Base-by-base conservation (phyloP, 1,140 invertebrate species). In the Panagrolaimus sp. region DNA sequence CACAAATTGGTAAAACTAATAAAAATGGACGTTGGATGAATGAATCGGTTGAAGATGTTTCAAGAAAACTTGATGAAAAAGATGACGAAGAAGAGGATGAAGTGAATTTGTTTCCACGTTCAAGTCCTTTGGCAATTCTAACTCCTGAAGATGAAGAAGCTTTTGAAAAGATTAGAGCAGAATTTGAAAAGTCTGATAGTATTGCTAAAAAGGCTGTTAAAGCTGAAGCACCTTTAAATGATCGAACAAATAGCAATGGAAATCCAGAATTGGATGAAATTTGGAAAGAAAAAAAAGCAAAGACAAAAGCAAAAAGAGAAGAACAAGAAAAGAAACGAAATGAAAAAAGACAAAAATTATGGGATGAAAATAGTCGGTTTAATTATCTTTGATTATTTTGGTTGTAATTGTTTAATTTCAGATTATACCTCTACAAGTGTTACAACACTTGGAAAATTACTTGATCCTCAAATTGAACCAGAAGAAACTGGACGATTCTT, bases 1-100 rank as follows among this genome's bases (percentile, higher is more conserved):
- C 74, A 24, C 58, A 72, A 15, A 24, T 72, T 7, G 71, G 69
- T 8, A 47, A 64, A 17, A 47, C 45, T 21, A 7, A 38, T 38
- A 21, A 58, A 12, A 58, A 58, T 21, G 28, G 28, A 9, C 52
- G 12, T 58, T 58, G 52, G 52, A 12, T 58, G 52, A 58, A 58
- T 58, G 52, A 21, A 28, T 28, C 52, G 7, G 32, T 38, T 4
- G 32, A 38, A 38, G 32, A 38, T 38, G 32, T 7, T 38, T 38
- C 32, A 38, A 38, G 32, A 4, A 38, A 38, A 7, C 32, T 7
- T 38, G 32, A 4, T 38, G 32, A 38, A 38, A 38, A 38, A 38
- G 28, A 17, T 24, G 68, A n/a, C n/a, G n/a, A 32, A n/a, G 21
- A 43, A 14, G 26, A 44, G 52, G 52, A 58, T 21, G 21, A 21